Base-by-base conservation (phyloP, 2,113 vertebrate genomes). In the Pollimyrus isidori region DNA sequence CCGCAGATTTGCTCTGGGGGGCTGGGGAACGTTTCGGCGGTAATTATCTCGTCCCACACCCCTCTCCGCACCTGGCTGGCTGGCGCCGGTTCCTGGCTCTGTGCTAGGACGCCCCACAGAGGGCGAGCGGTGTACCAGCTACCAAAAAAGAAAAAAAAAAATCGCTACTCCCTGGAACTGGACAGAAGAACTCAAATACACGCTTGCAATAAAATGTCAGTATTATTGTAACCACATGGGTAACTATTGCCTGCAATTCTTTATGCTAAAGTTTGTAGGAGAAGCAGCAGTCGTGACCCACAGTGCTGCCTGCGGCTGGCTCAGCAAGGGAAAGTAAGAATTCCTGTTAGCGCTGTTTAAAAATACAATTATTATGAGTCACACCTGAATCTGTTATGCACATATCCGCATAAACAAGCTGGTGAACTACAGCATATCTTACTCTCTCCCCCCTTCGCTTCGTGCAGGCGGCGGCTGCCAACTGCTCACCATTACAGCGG, bases 31-130 rank as follows among this genome's bases (percentile, higher is more conserved):
- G 56, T 87, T 50, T 42, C 45, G 3, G 58, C 7, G 58, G 56
- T 62, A 89, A 89, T 89, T 87, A 89, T 46, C 83, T 30, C 21
- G 13, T 82, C 30, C 26, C 88, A 73, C 88, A 49, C 49, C 50
- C 58, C 73, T 50, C 53, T 69, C 82, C 52, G 39, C 89, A 73
- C 84, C 89, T 89, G 89, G 45, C 84, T n/a, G 17, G 30, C 62
- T 69, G 62, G 62, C n/a, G 1, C 62, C 2, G 21, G 21, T 23
- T 10, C 21, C 42, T 49, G 42, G 46, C 42, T 1, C 11, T 85
- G 9, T 0, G 46, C 73, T 80, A 42, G 30, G 73, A 7, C 35
- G 73, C 73, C 45, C n/a, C 46, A 30, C 46, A 15, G 62, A 49
- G 46, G 45, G 42, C 1, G 13, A 46, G n/a, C 23, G 48, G 45